phyloP scores from a whole-genome alignment of 2,113 vertebrate genomes.

The Tachysurus fulvidraco region DNA sequence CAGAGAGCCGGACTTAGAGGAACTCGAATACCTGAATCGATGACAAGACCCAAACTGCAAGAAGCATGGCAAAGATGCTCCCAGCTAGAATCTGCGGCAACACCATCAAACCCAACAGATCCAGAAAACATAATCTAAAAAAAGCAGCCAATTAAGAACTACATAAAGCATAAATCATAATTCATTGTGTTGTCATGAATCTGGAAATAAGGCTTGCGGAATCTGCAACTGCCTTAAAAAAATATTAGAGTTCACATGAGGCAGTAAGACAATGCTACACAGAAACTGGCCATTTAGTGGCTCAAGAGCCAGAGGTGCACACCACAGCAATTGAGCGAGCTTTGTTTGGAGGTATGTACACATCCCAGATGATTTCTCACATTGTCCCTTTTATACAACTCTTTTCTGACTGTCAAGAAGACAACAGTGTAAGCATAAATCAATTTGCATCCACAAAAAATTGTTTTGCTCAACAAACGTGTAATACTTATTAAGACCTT shows the following conservation, averaged over 20 bases:
- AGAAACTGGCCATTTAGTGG: slow-evolving; percentile 50
- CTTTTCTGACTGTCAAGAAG: slow-evolving; percentile 6
- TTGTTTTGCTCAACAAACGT: background rate
- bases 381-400: slow-evolving; percentile 38
- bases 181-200: slow-evolving; percentile 61
- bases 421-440: slow-evolving; percentile 1
- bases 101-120: slow-evolving; percentile 32
- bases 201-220: slow-evolving; percentile 47
- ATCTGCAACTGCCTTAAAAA: slow-evolving; percentile 53
- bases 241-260: slow-evolving; percentile 51
- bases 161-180: background rate
- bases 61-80: slow-evolving; percentile 51
- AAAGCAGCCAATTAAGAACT: slow-evolving; percentile 24
- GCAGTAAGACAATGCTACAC: slow-evolving; percentile 44
- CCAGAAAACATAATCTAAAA: background rate
- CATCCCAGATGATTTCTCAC: slow-evolving; percentile 32
- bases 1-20: slow-evolving; percentile 47
- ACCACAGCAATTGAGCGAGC: slow-evolving; percentile 47
- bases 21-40: slow-evolving; percentile 47
- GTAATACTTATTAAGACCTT: slow-evolving; percentile 18
- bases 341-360: slow-evolving; percentile 51
- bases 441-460: slow-evolving; percentile 12
- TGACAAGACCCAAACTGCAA: slow-evolving; percentile 42
- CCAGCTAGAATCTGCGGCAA: slow-evolving; percentile 53
- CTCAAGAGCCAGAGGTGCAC: slow-evolving; percentile 49